Conservation (phyloP, 2,113 vertebrate genomes). For the Anhinga rufa region DNA sequence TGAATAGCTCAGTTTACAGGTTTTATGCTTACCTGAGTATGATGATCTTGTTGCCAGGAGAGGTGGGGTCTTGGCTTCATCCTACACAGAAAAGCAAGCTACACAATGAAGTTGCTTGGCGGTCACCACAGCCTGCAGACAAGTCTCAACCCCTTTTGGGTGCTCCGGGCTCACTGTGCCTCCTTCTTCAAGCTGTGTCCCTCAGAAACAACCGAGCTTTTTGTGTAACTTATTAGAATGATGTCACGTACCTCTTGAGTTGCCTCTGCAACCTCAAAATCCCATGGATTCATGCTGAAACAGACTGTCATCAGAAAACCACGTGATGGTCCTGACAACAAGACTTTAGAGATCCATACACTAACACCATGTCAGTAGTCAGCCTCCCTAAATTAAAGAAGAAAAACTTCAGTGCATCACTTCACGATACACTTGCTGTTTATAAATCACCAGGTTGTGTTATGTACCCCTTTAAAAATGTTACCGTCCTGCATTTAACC, state of each 20-base stretch:
- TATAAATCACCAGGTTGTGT: background rate
- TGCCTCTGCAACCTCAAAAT: background rate
- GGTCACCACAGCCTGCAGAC: background rate
- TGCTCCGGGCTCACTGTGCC: background rate
- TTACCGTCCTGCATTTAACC: constrained; percentile 54
- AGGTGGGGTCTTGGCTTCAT: background rate
- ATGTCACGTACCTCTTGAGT: background rate
- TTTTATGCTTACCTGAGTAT: background rate
- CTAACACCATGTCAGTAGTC: background rate
- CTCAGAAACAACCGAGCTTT: background rate
- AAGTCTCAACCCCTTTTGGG: background rate
- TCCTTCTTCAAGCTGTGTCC: background rate
- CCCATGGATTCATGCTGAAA: background rate
- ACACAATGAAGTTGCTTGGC: background rate
- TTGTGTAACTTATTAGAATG: background rate
- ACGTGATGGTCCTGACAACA: background rate
- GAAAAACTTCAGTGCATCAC: background rate
- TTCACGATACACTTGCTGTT: background rate
- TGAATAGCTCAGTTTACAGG: background rate
- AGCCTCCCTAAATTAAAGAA: background rate
- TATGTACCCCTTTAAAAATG: constrained; percentile 41
- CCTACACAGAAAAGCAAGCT: background rate
- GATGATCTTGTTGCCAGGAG: background rate
- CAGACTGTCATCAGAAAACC: background rate
- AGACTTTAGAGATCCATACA: background rate